Base-by-base conservation (phyloP, 2,113 vertebrate species). In the Pungitius pungitius region DNA sequence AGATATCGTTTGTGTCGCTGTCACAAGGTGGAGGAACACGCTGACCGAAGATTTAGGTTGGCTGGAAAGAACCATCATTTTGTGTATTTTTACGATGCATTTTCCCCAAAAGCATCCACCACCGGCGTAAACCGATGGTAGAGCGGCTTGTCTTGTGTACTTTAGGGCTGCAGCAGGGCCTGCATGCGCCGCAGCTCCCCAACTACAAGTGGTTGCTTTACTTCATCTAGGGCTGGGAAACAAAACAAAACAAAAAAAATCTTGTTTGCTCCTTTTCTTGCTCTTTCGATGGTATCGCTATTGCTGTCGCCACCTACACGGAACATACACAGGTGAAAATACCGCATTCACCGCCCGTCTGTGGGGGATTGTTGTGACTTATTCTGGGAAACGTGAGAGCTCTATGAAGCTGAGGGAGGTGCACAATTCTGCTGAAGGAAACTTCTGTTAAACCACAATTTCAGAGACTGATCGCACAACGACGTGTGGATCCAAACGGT, bases 371-470 rank as follows among this genome's bases (percentile, higher is more conserved):
- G 62, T 47, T 55, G 3, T 33, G 54, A 69, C 20, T 52, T 22
- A 68, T 83, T 88, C 79, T 76, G 73, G 76, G 79, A 86, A 86
- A 80, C 6, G 40, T 47, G 18, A 68, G 59, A 78, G 60, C 37
- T 69, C 14, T 17, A 49, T 9, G 12, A 57, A 17, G 33, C 15
- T 14, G 63, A 64, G 40, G 55, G 57, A 49, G 59, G 70, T 59
- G 60, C 60, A 67, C 40, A 17, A 26, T 60, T 45, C 40, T 64
- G 39, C 40, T 54, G 43, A 45, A 24, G 60, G 42, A 69, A 79
- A 70, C 42, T 35, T 7, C 26, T 22, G 15, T 26, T 22, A 14
- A 1, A 71, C 59, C 63, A 54, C 55, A 54, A 56, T 49, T n/a
- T 60, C 43, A 54, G 43, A 26, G 60, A 54, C 35, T 59, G 20